phyloP scores from a whole-genome alignment of 2,113 vertebrate species.

The Dermatemys mawii region DNA sequence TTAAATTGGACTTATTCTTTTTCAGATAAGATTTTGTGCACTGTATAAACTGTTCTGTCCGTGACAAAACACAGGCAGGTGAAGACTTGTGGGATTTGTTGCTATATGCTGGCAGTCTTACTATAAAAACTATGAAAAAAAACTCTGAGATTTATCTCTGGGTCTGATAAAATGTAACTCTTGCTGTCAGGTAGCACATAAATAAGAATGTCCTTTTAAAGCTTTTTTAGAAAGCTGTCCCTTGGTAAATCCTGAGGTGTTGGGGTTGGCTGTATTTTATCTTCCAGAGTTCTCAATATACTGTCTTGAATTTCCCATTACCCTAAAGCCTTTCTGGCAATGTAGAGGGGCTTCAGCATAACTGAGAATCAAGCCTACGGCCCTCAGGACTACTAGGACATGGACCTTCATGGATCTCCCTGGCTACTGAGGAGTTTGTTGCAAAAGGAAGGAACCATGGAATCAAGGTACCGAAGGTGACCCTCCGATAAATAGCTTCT shows the following conservation, averaged over 20 bases:
- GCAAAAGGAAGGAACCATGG: too few relatives aligned
- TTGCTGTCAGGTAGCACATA: constrained; percentile 6
- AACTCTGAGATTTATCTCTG: background rate
- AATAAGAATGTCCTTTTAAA: constrained; percentile 16
- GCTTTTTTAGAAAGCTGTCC: background rate
- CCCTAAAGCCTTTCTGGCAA: background rate
- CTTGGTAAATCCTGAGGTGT: background rate
- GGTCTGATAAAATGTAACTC: background rate
- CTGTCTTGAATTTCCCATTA: background rate
- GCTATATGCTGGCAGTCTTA: background rate
- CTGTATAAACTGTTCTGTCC: constrained; percentile 37
- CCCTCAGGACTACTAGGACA: background rate
- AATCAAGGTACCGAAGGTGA: background rate
- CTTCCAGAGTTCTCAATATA: background rate
- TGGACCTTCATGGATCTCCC: background rate
- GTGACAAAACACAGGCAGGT: background rate
- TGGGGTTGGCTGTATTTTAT: background rate
- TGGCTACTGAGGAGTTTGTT: background rate
- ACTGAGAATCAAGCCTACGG: background rate
- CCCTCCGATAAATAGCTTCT: background rate
- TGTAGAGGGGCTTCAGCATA: background rate
- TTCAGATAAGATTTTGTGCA: constrained; percentile 36
- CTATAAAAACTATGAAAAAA: background rate
- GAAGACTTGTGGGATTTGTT: background rate
- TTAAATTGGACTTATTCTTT: constrained; percentile 26